phyloP scores from a whole-genome alignment of 2,113 vertebrate genomes.

The Chaenogobius annularis region DNA sequence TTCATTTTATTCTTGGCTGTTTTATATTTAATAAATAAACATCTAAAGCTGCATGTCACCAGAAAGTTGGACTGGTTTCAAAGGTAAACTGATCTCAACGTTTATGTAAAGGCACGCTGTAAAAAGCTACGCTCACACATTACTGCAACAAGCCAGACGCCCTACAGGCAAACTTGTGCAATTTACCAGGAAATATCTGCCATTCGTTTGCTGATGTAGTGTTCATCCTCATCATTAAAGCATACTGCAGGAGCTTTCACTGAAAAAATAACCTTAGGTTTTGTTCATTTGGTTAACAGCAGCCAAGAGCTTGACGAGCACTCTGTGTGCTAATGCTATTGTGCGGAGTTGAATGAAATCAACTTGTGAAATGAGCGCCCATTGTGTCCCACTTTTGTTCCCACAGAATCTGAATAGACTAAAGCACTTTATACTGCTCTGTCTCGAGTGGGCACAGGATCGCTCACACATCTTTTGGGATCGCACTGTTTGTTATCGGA shows the following conservation, averaged over 20 bases:
- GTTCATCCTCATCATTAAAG: conserved; percentile 13
- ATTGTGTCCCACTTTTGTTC: background rate
- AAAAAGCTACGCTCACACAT: background rate
- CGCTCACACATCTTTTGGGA: conserved; percentile 18
- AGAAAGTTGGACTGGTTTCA: background rate
- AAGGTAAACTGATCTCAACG: conserved; percentile 1
- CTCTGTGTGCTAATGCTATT: background rate
- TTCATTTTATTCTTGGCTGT: background rate
- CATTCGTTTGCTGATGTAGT: conserved; percentile 10
- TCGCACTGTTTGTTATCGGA: conserved; percentile 16
- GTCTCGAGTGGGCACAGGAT: conserved; percentile 38
- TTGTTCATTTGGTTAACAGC: conserved; percentile 18
- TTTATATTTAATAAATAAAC: background rate
- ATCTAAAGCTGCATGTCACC: background rate
- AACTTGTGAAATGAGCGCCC: background rate
- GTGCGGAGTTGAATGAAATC: background rate
- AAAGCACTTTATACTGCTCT: conserved; percentile 11
- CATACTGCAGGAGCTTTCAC: conserved; percentile 7
- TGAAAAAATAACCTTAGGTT: conserved; percentile 18
- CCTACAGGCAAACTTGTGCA: conserved; percentile 24
- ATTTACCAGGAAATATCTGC: background rate
- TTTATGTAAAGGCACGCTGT: conserved; percentile 2
- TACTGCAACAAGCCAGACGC: conserved; percentile 10
- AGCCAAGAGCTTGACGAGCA: background rate
- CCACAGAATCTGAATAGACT: background rate